Percentiles rank a stretch among this genome's conserved stretches.
These are phyloP conservation scores for Drosophila arizonae DNA, from an alignment of 1,140 invertebrate species.

Conservation along the genomic window DNA sequence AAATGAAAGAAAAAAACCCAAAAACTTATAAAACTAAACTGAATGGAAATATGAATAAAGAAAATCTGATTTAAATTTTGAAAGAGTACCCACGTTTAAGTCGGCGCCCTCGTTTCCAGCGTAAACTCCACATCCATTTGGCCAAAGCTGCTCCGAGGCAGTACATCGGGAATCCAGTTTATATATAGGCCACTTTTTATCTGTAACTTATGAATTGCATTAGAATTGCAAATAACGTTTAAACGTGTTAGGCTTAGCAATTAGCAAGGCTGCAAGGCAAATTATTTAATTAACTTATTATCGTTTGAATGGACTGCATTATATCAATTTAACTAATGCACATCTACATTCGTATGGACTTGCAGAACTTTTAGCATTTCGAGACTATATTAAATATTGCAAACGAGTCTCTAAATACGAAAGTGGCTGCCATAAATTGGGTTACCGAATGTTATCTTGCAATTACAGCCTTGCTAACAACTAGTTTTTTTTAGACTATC, in stretches of 20 bases:
- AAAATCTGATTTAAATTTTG: constrained; percentile 52
- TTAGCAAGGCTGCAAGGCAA: too few species aligned
- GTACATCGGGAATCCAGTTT: constrained; percentile 64
- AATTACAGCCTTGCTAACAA: neutral
- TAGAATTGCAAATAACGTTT: too few species aligned
- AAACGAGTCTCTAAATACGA: too few species aligned
- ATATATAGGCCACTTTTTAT: constrained; percentile 56
- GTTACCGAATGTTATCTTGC: neutral
- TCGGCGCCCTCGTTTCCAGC: constrained; percentile 45
- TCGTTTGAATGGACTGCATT: too few species aligned
- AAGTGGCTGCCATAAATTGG: too few species aligned
- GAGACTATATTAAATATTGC: too few species aligned
- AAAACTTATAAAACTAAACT: constrained; percentile 52
- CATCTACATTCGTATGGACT: too few species aligned
- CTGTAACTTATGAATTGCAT: constrained; percentile 16
- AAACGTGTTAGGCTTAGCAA: too few species aligned
- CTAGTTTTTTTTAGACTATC: too few species aligned
- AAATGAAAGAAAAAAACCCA: constrained; percentile 22
- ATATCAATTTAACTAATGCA: too few species aligned
- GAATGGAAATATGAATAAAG: constrained; percentile 66
- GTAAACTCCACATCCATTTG: constrained; percentile 66
- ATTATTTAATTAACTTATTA: too few species aligned
- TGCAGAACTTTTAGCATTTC: too few species aligned
- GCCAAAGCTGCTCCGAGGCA: constrained; percentile 71
- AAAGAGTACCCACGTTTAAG: constrained; percentile 9